Evolutionary conservation across 2,888 invertebrate genomes (phyloP).

Genomic region (Drepana falcataria): DNA sequence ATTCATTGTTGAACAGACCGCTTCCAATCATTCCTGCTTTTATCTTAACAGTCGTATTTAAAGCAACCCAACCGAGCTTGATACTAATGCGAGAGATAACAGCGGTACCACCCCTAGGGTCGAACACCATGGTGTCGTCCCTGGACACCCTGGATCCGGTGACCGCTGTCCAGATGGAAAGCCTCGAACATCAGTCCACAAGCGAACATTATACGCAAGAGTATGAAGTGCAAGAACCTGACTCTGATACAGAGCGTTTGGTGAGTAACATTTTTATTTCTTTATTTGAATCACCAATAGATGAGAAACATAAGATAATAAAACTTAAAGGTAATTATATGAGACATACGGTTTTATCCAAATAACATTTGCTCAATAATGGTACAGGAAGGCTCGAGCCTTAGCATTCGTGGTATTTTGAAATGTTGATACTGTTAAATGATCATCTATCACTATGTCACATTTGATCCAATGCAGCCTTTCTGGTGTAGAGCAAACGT

Average conservation of each 20-base stretch:
- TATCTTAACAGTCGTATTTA: constrained; percentile 12
- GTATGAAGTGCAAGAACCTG: constrained; percentile 71
- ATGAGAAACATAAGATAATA: no score
- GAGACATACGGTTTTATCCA: no score
- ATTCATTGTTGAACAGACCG: constrained; percentile 24
- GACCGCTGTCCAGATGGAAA: constrained; percentile 71
- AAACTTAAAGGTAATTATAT: no score
- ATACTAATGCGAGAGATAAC: constrained; percentile 75
- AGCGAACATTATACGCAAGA: constrained; percentile 69
- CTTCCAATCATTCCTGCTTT: constrained; percentile 37
- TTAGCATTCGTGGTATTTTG: no score
- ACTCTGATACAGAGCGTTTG: constrained; percentile 69
- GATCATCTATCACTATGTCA: no score
- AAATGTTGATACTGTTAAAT: no score
- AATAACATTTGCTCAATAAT: no score
- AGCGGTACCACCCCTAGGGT: constrained; percentile 80
- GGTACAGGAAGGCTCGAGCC: no score
- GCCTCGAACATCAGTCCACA: constrained; percentile 65
- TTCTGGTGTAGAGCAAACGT: no score
- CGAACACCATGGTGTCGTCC: constrained; percentile 90
- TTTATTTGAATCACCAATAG: no score
- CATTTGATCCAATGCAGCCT: no score
- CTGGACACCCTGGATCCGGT: constrained; percentile 83
- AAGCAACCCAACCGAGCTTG: constrained; percentile 61
- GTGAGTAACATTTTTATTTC: constrained; percentile 34